Conservation (phyloP, 35 echinoderm and acorn worm species). For the Patiria miniata region DNA sequence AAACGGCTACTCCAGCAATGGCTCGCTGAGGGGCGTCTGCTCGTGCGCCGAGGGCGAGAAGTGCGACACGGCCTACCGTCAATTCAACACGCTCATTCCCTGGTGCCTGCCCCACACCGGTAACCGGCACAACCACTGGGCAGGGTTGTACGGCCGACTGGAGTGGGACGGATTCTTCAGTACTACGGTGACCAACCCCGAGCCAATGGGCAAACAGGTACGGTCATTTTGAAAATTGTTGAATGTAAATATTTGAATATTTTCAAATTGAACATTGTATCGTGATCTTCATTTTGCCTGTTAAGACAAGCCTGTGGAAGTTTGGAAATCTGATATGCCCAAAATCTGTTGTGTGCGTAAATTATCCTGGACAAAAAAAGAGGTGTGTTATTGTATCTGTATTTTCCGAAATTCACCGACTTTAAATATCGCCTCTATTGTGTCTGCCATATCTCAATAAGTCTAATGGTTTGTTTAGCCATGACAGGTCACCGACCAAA, state of each 20-base stretch:
- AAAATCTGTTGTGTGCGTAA: background rate
- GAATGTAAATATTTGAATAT: too few species aligned
- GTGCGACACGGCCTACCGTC: slow-evolving; percentile 78
- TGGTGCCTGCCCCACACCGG: slow-evolving; percentile 97
- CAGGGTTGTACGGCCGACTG: slow-evolving; percentile 87
- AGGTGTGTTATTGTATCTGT: too few species aligned
- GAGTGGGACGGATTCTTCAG: slow-evolving; percentile 98
- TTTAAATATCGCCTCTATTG: too few species aligned
- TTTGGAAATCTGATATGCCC: background rate
- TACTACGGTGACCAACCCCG: slow-evolving; percentile 97
- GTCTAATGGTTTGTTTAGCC: too few species aligned
- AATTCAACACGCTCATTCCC: slow-evolving; percentile 93
- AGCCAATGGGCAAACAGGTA: slow-evolving; percentile 99
- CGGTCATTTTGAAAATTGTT: background rate
- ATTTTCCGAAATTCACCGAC: too few species aligned
- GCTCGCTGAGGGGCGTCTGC: slow-evolving; percentile 85
- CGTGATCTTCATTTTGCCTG: too few species aligned
- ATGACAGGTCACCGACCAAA: too few species aligned
- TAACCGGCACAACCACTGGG: slow-evolving; percentile 97
- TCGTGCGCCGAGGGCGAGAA: slow-evolving; percentile 74
- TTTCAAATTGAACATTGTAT: too few species aligned
- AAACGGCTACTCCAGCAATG: slow-evolving; percentile 73
- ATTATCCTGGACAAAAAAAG: too few species aligned
- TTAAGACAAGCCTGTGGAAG: background rate
- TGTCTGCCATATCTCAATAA: too few species aligned